phyloP scores from a whole-genome alignment of 2,797 vertebrate species.

The Lophotriccus pileatus region DNA sequence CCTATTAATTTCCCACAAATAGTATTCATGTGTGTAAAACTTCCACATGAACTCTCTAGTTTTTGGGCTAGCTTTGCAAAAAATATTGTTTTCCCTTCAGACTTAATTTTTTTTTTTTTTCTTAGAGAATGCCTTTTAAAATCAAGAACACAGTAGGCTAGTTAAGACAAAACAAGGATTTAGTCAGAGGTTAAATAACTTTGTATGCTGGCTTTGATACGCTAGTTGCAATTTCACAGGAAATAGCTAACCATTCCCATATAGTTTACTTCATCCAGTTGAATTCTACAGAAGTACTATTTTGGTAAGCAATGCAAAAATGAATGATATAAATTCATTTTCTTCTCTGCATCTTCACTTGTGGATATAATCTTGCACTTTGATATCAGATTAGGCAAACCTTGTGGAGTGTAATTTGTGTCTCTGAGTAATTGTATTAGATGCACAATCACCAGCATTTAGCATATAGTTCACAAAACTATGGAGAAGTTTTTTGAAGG shows the following conservation, averaged over 20 bases:
- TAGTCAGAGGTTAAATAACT: not conserved
- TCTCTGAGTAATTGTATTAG: not conserved
- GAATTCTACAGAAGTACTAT: not conserved
- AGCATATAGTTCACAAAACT: not conserved
- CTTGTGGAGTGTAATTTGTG: not conserved
- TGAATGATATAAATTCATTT: not conserved
- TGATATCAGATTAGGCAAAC: not conserved
- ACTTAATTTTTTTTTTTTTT: not conserved
- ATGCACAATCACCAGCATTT: not conserved
- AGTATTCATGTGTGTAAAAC: not conserved
- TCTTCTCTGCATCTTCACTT: not conserved
- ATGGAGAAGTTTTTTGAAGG: not conserved
- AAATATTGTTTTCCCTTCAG: not conserved
- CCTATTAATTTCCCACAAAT: not conserved
- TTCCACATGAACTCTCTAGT: not conserved
- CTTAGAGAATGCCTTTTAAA: not conserved
- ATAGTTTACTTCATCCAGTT: not conserved
- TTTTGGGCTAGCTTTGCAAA: not conserved
- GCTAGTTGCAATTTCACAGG: not conserved
- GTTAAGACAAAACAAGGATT: not conserved
- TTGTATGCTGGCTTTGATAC: not conserved
- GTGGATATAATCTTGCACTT: not conserved
- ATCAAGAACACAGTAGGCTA: not conserved
- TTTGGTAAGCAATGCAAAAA: not conserved
- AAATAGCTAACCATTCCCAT: not conserved